Evolutionary conservation across 2,797 vertebrate species (phyloP).

Genomic region (Melanotaenia nigrans): DNA sequence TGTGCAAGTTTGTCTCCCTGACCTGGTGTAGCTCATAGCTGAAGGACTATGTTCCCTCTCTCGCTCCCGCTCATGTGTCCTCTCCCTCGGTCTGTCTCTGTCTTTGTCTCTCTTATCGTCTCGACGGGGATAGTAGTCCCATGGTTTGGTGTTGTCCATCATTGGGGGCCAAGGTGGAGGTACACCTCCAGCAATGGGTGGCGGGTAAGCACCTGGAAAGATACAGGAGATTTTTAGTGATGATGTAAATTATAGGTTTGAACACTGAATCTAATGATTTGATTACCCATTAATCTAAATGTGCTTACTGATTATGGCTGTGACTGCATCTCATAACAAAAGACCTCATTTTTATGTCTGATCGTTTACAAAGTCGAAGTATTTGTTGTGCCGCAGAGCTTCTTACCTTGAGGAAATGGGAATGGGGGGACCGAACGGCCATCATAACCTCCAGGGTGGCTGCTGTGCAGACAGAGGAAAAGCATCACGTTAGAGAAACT

Average conservation of each 20-base stretch:
- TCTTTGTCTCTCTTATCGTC: slow-evolving; percentile 85
- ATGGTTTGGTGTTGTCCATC: slow-evolving; percentile 82
- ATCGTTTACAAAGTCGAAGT: not conserved
- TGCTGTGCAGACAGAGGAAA: slow-evolving; percentile 51
- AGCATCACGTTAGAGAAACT: slow-evolving; percentile 7
- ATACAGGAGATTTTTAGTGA: not conserved
- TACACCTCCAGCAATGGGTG: slow-evolving; percentile 78
- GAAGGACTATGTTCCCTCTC: slow-evolving; percentile 84
- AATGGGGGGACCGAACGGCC: slow-evolving; percentile 81
- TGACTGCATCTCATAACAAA: not conserved
- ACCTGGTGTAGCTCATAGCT: slow-evolving; percentile 83
- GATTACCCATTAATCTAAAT: not conserved
- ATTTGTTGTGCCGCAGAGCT: not conserved
- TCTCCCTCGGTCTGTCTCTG: slow-evolving; percentile 80
- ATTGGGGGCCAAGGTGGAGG: slow-evolving; percentile 80
- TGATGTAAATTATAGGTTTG: too few relatives aligned
- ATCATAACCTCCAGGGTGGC: slow-evolving; percentile 81
- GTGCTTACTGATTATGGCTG: not conserved
- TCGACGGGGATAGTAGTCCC: slow-evolving; percentile 84
- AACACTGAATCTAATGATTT: too few relatives aligned
- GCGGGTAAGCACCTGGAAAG: slow-evolving; percentile 80
- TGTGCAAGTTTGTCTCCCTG: slow-evolving; percentile 1
- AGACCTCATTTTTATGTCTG: not conserved
- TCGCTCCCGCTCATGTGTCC: slow-evolving; percentile 81
- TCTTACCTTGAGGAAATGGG: slow-evolving; percentile 82